Evolutionary conservation across 2,113 vertebrate genomes (phyloP).

Genomic region (Cheirogaleus medius): DNA sequence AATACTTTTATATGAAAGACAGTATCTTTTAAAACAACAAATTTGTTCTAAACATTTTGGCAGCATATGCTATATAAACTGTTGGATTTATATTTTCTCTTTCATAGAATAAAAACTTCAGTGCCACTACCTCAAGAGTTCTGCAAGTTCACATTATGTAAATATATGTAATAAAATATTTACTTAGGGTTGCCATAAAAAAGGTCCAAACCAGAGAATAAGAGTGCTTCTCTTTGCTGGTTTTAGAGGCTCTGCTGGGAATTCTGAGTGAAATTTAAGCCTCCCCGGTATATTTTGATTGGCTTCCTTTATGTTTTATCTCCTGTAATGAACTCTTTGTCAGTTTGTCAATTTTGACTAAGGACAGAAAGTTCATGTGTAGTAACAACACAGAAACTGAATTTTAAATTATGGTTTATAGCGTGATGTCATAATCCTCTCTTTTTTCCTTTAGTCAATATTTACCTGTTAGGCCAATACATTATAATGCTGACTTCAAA

Average conservation of each 20-base stretch:
- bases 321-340: conserved; percentile 86
- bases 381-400: conserved; percentile 80
- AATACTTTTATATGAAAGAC: conserved; percentile 16
- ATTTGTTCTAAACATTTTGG: background rate
- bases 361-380: conserved; percentile 87
- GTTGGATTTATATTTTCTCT: conserved; percentile 32
- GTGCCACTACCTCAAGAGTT: conserved; percentile 72
- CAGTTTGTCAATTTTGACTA: conserved; percentile 85
- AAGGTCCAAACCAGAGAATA: conserved; percentile 78
- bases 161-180: conserved; percentile 88
- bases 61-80: background rate
- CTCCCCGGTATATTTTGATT: conserved; percentile 81
- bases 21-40: background rate
- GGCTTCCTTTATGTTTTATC: conserved; percentile 85
- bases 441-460: conserved; percentile 86
- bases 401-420: conserved; percentile 78
- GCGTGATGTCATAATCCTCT: conserved; percentile 83
- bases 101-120: conserved; percentile 73
- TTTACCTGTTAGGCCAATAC: conserved; percentile 80
- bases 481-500: conserved; percentile 84
- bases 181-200: conserved; percentile 85
- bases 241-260: conserved; percentile 84
- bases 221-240: conserved; percentile 70
- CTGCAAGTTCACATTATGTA: conserved; percentile 87
- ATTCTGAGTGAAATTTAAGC: conserved; percentile 82